phyloP scores from a whole-genome alignment of 2,113 vertebrate species.

The Anoura caudifer region DNA sequence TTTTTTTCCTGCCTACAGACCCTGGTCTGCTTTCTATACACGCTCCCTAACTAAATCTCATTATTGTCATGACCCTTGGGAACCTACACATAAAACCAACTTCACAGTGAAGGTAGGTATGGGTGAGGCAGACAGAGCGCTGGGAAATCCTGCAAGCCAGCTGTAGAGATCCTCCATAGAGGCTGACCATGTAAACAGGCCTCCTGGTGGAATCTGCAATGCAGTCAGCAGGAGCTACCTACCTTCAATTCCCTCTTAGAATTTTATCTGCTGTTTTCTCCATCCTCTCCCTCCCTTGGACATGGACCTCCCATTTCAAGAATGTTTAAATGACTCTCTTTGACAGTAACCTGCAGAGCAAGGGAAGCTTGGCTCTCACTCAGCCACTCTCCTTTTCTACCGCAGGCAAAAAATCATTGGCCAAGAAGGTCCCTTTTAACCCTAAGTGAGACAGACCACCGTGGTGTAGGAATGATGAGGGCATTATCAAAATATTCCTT shows the following conservation, averaged over 20 bases:
- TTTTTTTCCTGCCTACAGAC: neutral
- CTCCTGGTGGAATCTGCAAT: neutral
- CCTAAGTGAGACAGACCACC: neutral
- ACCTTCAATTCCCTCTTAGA: neutral
- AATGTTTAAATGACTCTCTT: neutral
- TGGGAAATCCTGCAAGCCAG: neutral
- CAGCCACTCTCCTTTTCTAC: neutral
- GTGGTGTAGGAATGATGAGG: neutral
- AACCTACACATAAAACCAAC: neutral
- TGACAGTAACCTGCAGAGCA: neutral
- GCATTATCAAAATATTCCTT: neutral
- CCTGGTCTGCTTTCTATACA: neutral
- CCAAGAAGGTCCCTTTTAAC: neutral
- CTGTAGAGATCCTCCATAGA: neutral
- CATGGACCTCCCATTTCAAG: neutral
- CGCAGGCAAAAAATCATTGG: neutral
- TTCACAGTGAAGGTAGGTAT: neutral
- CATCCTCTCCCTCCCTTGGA: neutral
- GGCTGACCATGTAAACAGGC: neutral
- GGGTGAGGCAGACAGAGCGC: neutral
- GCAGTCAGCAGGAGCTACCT: neutral
- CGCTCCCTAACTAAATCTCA: neutral
- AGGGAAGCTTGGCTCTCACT: neutral
- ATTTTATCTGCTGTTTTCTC: neutral
- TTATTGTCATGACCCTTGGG: neutral